These are phyloP conservation scores for Octonoba sinensis DNA, from an alignment of 2,888 invertebrate genomes.

Conservation along the genomic window DNA sequence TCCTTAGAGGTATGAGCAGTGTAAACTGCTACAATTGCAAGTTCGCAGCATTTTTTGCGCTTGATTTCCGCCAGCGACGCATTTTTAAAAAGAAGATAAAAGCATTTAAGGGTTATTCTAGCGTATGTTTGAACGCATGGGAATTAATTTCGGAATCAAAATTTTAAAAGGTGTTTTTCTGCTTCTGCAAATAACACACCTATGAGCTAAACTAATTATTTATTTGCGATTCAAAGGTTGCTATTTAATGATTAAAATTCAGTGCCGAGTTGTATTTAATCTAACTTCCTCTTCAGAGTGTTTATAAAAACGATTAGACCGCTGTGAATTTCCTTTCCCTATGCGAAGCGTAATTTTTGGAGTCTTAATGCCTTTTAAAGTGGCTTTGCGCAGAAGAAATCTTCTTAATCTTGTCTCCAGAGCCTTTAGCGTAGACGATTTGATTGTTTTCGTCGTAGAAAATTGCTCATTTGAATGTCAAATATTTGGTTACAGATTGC, in stretches of 20 bases:
- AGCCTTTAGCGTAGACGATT: constrained; percentile 20
- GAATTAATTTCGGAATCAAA: constrained; percentile 64
- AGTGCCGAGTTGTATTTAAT: constrained; percentile 57
- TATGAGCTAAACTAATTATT: constrained; percentile 63
- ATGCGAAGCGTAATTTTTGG: constrained; percentile 19
- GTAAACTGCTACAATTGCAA: constrained; percentile 15
- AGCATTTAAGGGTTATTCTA: constrained; percentile 50
- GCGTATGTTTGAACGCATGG: constrained; percentile 48
- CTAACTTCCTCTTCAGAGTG: constrained; percentile 26
- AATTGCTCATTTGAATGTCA: constrained; percentile 62
- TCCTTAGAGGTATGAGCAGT: constrained; percentile 8
- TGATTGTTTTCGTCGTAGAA: constrained; percentile 48
- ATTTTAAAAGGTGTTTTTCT: constrained; percentile 61
- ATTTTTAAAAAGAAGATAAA: constrained; percentile 21
- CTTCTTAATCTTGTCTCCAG: constrained; percentile 55
- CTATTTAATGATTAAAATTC: constrained; percentile 61
- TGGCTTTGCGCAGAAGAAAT: constrained; percentile 33
- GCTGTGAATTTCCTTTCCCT: constrained; percentile 8
- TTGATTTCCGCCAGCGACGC: constrained; percentile 7
- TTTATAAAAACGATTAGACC: constrained; percentile 51
- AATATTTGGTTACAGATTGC: constrained; percentile 55
- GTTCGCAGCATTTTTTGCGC: constrained; percentile 8
- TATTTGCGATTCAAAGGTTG: constrained; percentile 57
- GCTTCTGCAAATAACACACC: constrained; percentile 57
- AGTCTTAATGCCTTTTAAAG: constrained; percentile 62